Percentiles rank a stretch among this genome's conserved stretches.
These are phyloP conservation scores for Trichogramma dendrolimi DNA, from an alignment of 2,888 invertebrate species.

Conservation along the genomic window DNA sequence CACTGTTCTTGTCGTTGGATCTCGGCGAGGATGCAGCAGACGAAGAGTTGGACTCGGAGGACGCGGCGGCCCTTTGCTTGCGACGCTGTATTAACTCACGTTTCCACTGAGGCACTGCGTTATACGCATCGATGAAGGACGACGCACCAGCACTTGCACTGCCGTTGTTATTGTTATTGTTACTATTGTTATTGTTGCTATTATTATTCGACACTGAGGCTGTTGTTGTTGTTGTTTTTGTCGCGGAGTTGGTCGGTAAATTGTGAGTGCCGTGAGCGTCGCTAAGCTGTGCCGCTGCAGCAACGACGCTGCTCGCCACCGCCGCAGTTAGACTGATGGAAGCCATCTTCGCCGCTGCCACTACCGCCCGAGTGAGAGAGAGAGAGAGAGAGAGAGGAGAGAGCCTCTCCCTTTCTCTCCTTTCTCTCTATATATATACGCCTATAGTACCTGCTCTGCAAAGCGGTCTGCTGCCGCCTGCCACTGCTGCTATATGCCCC, in stretches of 20 bases:
- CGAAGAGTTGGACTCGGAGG: slow-evolving; percentile 7
- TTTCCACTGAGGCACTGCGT: slow-evolving; percentile 72
- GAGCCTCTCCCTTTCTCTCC: slow-evolving; percentile 27
- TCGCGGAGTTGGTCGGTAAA: neutral
- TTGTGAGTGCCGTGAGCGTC: neutral
- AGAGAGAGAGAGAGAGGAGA: slow-evolving; percentile 10
- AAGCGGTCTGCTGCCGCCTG: too few relatives aligned
- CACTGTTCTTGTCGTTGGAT: slow-evolving; percentile 17
- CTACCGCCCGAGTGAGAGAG: neutral
- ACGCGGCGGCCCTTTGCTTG: slow-evolving; percentile 47
- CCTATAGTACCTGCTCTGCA: too few relatives aligned
- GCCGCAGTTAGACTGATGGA: slow-evolving; percentile 33
- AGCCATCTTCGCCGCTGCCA: slow-evolving; percentile 37
- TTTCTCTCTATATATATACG: slow-evolving; percentile 8
- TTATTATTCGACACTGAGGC: neutral
- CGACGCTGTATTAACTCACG: slow-evolving; percentile 75
- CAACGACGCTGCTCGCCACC: slow-evolving; percentile 22
- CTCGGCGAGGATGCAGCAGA: slow-evolving; percentile 10
- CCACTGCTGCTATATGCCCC: too few relatives aligned
- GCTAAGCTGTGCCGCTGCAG: neutral
- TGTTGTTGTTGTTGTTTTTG: neutral
- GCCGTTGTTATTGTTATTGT: slow-evolving; percentile 2
- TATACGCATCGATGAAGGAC: neutral
- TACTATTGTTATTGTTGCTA: neutral
- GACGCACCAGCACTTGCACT: neutral